Evolutionary conservation across 2,888 invertebrate genomes (phyloP), one percentile per base, ranked within the genome.

Genomic region (Eupithecia pulchellata): DNA sequence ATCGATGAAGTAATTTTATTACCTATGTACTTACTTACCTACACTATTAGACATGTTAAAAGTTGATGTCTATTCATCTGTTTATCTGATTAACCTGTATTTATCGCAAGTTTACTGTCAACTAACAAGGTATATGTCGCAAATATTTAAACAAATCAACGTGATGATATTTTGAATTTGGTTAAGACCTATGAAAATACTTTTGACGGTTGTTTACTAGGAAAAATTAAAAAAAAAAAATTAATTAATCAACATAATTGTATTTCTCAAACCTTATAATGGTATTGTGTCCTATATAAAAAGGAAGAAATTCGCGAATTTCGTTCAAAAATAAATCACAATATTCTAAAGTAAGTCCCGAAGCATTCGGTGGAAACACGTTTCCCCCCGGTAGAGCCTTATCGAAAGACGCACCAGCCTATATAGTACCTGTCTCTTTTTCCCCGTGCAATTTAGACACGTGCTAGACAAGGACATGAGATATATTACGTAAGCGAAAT

Each of bases 311-410:
- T 58, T 39, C 9, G 57, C 25, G 0, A 27, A 32, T 42, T 72
- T 36, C 66, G 57, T 52, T 66, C 36, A 66, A 71, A 73, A 74
- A 71, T 74, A 77, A 77, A 67, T 30, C 68, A 57, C 64, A 64
- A 63, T 69, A 79, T 77, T 75, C 71, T 77, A 65, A 72, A 73
- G 66, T 63, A 78, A 76, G 86, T 93, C 93, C 93, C 93, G 93
- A 77, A 93, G 91, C 92, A 89, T 92, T 91, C 86, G 77, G 73
- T 80, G 78, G 82, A 87, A 92, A 92, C 92, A 90, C 87, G 93
- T 92, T 92, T 90, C 83, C 88, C 85, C 83, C 84, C 82, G 78
- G 83, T 83, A 83, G 89, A 92, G 91, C 91, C 92, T 93, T 90
- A 73, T 86, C 83, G 84, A 87, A 88, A 87, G 92, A 89, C 86